Percentiles rank a stretch among this genome's conserved stretches.
These are phyloP conservation scores for Eristalis arbustorum DNA, from an alignment of 2,888 invertebrate genomes.

Conservation along the genomic window DNA sequence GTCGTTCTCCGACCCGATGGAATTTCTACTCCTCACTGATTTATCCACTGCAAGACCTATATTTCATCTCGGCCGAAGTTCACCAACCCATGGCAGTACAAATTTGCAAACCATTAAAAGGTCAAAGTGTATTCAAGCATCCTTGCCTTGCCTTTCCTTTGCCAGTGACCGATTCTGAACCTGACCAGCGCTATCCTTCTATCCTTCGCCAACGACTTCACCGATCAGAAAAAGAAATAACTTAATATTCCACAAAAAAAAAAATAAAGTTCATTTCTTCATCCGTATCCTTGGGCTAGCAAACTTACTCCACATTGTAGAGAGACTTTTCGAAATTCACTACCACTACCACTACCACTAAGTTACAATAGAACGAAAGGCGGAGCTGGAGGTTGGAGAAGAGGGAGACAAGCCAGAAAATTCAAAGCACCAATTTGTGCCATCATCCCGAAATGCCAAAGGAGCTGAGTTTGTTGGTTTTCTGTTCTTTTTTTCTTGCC, in stretches of 20 bases:
- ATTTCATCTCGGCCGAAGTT: conserved; percentile 35
- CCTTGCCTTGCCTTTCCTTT: conserved; percentile 32
- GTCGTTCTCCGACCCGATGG: not conserved
- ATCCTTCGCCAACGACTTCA: conserved; percentile 18
- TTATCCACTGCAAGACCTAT: conserved; percentile 30
- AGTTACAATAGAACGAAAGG: conserved; percentile 14
- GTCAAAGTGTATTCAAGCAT: conserved; percentile 61
- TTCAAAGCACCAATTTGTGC: conserved; percentile 65
- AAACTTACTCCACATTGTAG: conserved; percentile 49
- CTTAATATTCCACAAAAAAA: conserved; percentile 56
- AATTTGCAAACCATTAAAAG: conserved; percentile 68
- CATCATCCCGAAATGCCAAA: conserved; percentile 61
- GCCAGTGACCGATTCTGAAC: conserved; percentile 41
- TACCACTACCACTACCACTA: not conserved
- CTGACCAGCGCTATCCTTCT: conserved; percentile 18
- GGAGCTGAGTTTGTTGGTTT: conserved; percentile 29
- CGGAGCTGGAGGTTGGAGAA: not conserved
- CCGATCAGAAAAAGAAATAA: conserved; percentile 51
- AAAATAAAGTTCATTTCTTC: conserved; percentile 47
- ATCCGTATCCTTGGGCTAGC: conserved; percentile 43
- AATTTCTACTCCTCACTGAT: conserved; percentile 1
- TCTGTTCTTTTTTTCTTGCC: not conserved
- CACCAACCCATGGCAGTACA: conserved; percentile 61
- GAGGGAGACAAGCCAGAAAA: conserved; percentile 33
- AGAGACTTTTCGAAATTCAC: conserved; percentile 32